Evolutionary conservation across 2,888 invertebrate genomes (phyloP).

Genomic region (Stenotaenia linearis): DNA sequence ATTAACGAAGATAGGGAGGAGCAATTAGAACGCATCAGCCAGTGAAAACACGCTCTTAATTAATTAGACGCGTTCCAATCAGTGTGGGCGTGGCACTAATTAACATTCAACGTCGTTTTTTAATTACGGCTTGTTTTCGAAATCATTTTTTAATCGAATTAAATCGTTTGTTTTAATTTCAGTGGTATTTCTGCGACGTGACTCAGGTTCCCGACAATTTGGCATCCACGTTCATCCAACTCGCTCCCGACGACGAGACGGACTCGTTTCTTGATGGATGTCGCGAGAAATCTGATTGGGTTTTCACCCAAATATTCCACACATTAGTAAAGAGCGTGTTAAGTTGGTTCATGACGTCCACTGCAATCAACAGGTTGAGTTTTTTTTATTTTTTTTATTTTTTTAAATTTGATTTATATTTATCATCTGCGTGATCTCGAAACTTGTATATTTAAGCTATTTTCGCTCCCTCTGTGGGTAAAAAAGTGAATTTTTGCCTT

Average conservation of each 20-base stretch:
- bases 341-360: constrained; percentile 85
- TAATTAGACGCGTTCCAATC: constrained; percentile 12
- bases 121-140: not conserved
- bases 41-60: not conserved
- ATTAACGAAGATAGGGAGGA: not conserved
- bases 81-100: not conserved
- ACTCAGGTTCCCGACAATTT: constrained; percentile 41
- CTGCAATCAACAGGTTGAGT: constrained; percentile 87
- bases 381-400: too few relatives aligned
- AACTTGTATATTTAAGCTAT: not conserved
- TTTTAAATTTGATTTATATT: too few relatives aligned
- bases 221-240: constrained; percentile 38
- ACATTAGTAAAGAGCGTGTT: constrained; percentile 76
- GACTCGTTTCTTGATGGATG: constrained; percentile 66
- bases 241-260: constrained; percentile 63
- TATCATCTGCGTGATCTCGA: too few relatives aligned
- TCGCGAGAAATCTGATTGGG: constrained; percentile 72
- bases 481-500: not conserved
- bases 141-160: not conserved
- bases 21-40: not conserved
- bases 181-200: constrained; percentile 68
- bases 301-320: constrained; percentile 87
- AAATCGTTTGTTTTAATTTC: constrained; percentile 42
- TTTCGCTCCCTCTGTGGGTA: not conserved
- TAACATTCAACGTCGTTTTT: not conserved